Percentiles rank a stretch among this genome's conserved stretches.
Conservation (phyloP, 2,888 invertebrate genomes). For the Leucania comma region DNA sequence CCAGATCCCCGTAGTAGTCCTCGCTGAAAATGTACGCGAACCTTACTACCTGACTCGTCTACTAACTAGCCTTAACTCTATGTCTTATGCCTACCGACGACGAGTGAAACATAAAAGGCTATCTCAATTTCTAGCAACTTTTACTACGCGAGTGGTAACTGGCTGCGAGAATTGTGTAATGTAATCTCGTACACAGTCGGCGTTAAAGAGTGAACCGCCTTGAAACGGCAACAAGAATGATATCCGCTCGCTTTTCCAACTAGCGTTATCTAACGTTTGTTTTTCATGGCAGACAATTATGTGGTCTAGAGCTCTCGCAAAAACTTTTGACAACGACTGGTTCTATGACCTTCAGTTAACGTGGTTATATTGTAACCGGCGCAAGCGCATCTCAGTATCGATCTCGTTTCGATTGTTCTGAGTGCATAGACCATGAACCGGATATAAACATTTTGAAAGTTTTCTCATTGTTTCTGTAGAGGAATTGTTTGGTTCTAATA, state of each 20-base stretch:
- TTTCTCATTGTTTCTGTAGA: constrained; percentile 65
- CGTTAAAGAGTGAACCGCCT: constrained; percentile 85
- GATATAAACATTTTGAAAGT: constrained; percentile 67
- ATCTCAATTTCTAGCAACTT: constrained; percentile 83
- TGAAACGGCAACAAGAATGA: constrained; percentile 83
- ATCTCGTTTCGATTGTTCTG: constrained; percentile 70
- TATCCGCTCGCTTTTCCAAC: constrained; percentile 84
- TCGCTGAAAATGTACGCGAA: constrained; percentile 94
- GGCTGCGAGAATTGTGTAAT: constrained; percentile 85
- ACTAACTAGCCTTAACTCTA: constrained; percentile 76
- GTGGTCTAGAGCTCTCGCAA: constrained; percentile 71
- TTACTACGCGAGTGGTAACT: constrained; percentile 79
- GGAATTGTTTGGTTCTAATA: constrained; percentile 34
- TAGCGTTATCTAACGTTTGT: constrained; percentile 79
- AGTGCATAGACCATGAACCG: constrained; percentile 72
- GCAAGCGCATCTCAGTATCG: constrained; percentile 68
- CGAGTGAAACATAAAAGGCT: constrained; percentile 72
- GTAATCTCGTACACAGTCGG: constrained; percentile 79
- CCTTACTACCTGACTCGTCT: constrained; percentile 87
- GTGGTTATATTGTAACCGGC: constrained; percentile 60
- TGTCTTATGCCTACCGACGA: constrained; percentile 63
- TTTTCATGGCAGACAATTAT: constrained; percentile 70
- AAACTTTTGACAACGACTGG: constrained; percentile 68
- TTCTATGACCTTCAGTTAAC: constrained; percentile 73
- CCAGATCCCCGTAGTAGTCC: constrained; percentile 99